phyloP scores from a whole-genome alignment of 2,113 vertebrate species.

The Pao palembangensis region DNA sequence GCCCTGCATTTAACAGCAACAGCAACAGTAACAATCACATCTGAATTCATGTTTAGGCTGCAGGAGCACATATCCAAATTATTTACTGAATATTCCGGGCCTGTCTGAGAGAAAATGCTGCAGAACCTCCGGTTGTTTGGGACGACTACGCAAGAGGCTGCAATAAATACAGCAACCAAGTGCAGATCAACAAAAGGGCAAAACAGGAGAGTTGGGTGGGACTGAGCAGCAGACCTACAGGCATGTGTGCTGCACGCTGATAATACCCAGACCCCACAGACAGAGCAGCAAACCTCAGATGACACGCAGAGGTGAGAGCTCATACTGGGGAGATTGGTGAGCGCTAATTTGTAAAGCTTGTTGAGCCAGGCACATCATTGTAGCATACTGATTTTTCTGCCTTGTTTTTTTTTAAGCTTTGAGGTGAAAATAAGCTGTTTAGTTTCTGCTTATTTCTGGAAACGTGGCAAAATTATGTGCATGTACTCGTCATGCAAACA shows the following conservation, averaged over 20 bases:
- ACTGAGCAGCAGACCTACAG: conserved; percentile 49
- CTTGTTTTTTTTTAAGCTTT: conserved; percentile 10
- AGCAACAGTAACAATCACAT: no score
- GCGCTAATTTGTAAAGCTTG: conserved; percentile 48
- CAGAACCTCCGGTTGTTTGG: conserved; percentile 48
- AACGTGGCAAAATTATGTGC: conserved; percentile 11
- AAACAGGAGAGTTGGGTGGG: conserved; percentile 15
- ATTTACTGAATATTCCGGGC: conserved; percentile 56
- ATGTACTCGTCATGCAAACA: neutral
- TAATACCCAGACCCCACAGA: conserved; percentile 45
- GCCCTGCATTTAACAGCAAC: no score
- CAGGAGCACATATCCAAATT: conserved; percentile 60
- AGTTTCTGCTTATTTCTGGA: conserved; percentile 34
- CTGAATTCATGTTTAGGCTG: conserved; percentile 25
- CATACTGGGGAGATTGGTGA: conserved; percentile 32
- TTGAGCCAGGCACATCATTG: conserved; percentile 39
- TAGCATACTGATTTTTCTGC: conserved; percentile 7
- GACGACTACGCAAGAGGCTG: conserved; percentile 43
- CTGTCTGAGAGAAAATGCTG: conserved; percentile 22
- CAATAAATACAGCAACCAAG: conserved; percentile 62
- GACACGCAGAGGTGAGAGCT: conserved; percentile 49
- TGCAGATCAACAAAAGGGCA: conserved; percentile 56
- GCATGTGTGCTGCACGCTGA: conserved; percentile 58
- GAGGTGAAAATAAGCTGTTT: conserved; percentile 36
- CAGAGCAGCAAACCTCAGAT: conserved; percentile 44